Base-by-base conservation (phyloP, 1,140 invertebrate species). In the Drosophila kohkoa region DNA sequence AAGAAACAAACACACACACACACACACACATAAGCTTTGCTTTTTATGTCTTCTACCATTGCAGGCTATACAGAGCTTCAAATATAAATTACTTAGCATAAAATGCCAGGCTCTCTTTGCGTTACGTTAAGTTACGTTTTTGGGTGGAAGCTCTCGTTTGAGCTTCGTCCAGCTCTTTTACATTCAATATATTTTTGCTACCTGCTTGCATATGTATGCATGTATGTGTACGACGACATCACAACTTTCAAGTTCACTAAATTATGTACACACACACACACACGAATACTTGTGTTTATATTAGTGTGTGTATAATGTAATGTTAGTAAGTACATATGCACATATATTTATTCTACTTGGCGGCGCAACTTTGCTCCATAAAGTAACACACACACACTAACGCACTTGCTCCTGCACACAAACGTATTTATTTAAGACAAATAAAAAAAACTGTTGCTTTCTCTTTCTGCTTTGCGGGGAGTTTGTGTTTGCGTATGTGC, bases 201-300 rank as follows among this genome's bases (percentile, higher is more conserved):
- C 43, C 60, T 76, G 70, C 64, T 46, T 55, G 32, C 38, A 30
- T 54, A 54, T 45, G 43, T 57, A 13, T 68, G 6, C 6, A 6
- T 45, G 32, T 49, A 8, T 41, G 25, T 41, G 13, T 45, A 25
- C 20, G 16, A 70, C 59, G 52, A 71, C 60, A 67, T 45, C 72
- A 69, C 66, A 80, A 88, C 77, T 82, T 88, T 87, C 82, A 87
- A 87, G 82, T 87, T 87, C 83, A 87, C 82, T 87, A 87, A 87
- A 88, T 87, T 88, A 87, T 87, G 79, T 87, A 87, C 80, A 77
- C 69, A 82, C 64, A 66, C 60, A 77, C 20, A 70, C 45, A 51
- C 6, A 62, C 10, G 35, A 10, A 32, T 10, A 48, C 51, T 48
- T 48, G 70, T 66, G 51, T 38, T 46, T 72, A 60, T 75, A 38